Percentiles rank a stretch among this genome's conserved stretches.
Evolutionary conservation across 2,888 invertebrate genomes (phyloP).

Genomic region (Mythimna loreyi): DNA sequence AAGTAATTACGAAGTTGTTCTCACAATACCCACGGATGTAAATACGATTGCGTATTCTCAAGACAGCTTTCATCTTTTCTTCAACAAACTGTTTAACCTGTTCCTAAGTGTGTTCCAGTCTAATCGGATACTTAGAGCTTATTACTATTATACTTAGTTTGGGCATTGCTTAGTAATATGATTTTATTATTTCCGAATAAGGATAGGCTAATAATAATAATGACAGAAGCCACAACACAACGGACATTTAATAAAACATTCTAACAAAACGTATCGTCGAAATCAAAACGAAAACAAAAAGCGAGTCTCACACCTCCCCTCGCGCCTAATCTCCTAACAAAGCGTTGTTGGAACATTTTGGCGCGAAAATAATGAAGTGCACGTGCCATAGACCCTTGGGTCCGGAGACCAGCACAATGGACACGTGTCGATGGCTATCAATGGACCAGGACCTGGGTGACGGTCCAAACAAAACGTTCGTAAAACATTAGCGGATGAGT

Average conservation of each 20-base stretch:
- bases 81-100: too few species aligned
- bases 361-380: slow-evolving; percentile 90
- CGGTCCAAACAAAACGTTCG: slow-evolving; percentile 78
- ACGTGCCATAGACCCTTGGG: slow-evolving; percentile 78
- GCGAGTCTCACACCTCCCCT: slow-evolving; percentile 73
- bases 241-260: slow-evolving; percentile 61
- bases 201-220: slow-evolving; percentile 32
- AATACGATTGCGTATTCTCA: slow-evolving; percentile 11
- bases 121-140: too few species aligned
- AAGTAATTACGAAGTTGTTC: slow-evolving; percentile 21
- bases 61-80: neutral
- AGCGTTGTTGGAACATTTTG: slow-evolving; percentile 89
- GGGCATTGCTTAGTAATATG: neutral
- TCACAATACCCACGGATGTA: slow-evolving; percentile 31
- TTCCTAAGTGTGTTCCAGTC: neutral
- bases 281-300: slow-evolving; percentile 65
- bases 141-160: too few species aligned
- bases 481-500: slow-evolving; percentile 74
- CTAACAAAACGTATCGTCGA: slow-evolving; percentile 61
- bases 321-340: slow-evolving; percentile 90
- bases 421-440: slow-evolving; percentile 88
- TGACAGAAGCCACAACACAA: slow-evolving; percentile 28
- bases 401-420: slow-evolving; percentile 72
- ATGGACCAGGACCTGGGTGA: slow-evolving; percentile 69
- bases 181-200: neutral